A percentile compares a stretch with the other conserved stretches of the same genome.
These are phyloP conservation scores for Ophion costatus DNA, from an alignment of 2,888 invertebrate species.

Conservation along the genomic window DNA sequence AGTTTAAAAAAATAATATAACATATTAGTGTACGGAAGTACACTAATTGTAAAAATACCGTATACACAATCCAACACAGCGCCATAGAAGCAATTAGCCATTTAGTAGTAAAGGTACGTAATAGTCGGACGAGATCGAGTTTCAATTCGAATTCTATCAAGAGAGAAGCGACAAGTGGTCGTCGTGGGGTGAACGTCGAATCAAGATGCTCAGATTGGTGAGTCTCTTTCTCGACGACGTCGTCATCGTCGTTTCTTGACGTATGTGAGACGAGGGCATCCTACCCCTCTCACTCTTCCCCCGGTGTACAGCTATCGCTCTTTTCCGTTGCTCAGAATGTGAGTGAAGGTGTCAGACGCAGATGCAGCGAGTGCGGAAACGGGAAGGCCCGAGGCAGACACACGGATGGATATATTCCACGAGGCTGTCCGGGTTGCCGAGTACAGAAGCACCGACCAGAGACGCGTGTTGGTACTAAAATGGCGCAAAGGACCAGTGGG, in stretches of 20 bases:
- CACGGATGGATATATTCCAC: not conserved
- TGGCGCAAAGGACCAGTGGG: not conserved
- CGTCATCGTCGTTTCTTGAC: slow-evolving; percentile 43
- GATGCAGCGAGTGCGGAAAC: slow-evolving; percentile 28
- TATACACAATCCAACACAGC: not conserved
- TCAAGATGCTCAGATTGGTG: slow-evolving; percentile 59
- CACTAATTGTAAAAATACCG: not conserved
- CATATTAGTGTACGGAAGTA: no score
- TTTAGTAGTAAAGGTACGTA: slow-evolving; percentile 19
- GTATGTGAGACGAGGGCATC: slow-evolving; percentile 43
- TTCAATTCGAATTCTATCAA: slow-evolving; percentile 48
- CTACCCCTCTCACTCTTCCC: not conserved
- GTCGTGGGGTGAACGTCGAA: slow-evolving; percentile 53
- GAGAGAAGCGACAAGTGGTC: slow-evolving; percentile 65
- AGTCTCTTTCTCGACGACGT: slow-evolving; percentile 30
- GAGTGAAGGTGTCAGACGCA: slow-evolving; percentile 50
- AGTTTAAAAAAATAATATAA: no score
- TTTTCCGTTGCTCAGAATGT: slow-evolving; percentile 33
- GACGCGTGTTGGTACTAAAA: slow-evolving; percentile 32
- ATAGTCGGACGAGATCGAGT: slow-evolving; percentile 55
- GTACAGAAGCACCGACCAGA: slow-evolving; percentile 10
- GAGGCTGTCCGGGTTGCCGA: slow-evolving; percentile 1
- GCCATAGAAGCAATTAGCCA: slow-evolving; percentile 28
- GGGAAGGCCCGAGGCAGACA: slow-evolving; percentile 22
- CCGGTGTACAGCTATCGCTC: slow-evolving; percentile 1